Evolutionary conservation across 2,113 vertebrate species (phyloP).

Genomic region (Xenopus laevis): DNA sequence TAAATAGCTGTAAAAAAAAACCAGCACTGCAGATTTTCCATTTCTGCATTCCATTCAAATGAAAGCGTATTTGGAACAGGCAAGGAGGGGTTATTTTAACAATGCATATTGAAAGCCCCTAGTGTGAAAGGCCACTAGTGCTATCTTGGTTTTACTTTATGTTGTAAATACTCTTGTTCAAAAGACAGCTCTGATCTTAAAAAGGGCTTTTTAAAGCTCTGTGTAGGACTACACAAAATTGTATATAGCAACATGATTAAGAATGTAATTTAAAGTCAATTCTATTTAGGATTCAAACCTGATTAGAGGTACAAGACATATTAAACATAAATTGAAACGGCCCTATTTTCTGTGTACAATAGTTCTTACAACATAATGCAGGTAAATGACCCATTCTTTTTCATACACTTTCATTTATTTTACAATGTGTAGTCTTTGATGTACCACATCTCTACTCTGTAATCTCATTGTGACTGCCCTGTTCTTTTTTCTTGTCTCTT

Average conservation of each 20-base stretch:
- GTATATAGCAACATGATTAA: not conserved
- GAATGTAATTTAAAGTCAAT: not conserved
- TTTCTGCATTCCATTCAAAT: too few species aligned
- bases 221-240: too few species aligned
- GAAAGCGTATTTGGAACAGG: too few species aligned
- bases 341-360: constrained; percentile 21
- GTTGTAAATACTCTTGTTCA: too few species aligned
- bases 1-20: too few species aligned
- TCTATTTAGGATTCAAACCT: not conserved
- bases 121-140: too few species aligned
- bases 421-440: constrained; percentile 16
- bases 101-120: too few species aligned
- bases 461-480: constrained; percentile 38
- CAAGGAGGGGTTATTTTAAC: too few species aligned
- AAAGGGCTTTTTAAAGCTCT: too few species aligned
- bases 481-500: constrained; percentile 41
- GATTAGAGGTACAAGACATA: not conserved
- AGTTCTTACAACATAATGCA: constrained; percentile 11
- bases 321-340: constrained; percentile 5
- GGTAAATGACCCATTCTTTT: constrained; percentile 10
- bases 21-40: too few species aligned
- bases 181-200: too few species aligned
- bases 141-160: too few species aligned
- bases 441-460: constrained; percentile 6
- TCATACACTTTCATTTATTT: constrained; percentile 21